Evolutionary conservation across 2,797 vertebrate genomes (phyloP), one percentile per base, ranked within the genome.

Genomic region (Capromys pilorides): DNA sequence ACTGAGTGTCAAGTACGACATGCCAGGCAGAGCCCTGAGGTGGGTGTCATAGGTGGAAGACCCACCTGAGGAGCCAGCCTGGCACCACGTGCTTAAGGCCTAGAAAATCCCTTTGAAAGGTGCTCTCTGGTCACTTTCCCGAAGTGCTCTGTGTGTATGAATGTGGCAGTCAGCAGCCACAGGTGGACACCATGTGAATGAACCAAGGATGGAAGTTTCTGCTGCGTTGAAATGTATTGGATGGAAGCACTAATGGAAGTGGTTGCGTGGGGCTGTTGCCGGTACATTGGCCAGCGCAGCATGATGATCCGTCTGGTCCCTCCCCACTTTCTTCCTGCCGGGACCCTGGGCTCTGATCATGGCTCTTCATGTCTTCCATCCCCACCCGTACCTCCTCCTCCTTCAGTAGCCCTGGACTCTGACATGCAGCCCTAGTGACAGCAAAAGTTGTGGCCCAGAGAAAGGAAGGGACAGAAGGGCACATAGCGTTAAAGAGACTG

Each of bases 401-500:
- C 39, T 45, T 6, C 67, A 49, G 22, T 26, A 62, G 51, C 26
- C 36, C 33, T 39, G 7, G 2, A 18, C 49, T 62, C 79, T 7
- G 41, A 94, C n/a, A 67, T 22, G 71, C 12, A 62, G 41, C 41
- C 75, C 8, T 4, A 31, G 8, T n/a, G 75, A 67, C 69, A 81
- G 59, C 45, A 75, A 31, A 41, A 19, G 78, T 78, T 61, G 7
- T 39, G 91, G 33, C 31, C 62, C n/a, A n/a, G 86, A 92, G 75
- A 93, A 80, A 11, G 19, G 62, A 79, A 67, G 87, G 88, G 73
- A 45, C 92, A 86, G 75, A 62, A 95, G 62, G 49, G 92, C 73
- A 96, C 87, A 93, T 8, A 57, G 80, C 88, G 88, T 92, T 90
- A 64, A 66, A 85, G 79, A 89, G 94, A 95, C 80, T 87, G 11